Evolutionary conservation across 2,888 invertebrate species (phyloP).

Genomic region (Daptonema setosum): DNA sequence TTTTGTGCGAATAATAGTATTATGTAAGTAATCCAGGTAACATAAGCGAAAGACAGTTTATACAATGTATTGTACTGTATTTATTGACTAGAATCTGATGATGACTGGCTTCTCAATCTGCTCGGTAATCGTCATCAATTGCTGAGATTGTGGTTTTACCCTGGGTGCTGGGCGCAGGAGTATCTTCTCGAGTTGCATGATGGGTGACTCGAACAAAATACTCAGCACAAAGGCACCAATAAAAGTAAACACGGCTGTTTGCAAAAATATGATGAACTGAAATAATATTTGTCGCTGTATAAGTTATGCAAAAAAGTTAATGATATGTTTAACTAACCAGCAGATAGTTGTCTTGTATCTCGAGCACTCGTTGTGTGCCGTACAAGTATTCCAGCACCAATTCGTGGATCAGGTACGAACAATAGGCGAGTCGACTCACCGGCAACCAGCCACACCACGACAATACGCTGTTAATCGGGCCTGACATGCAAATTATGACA

Average conservation of each 20-base stretch:
- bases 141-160: too few relatives aligned
- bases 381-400: constrained; percentile 5
- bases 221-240: neutral
- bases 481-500: constrained; percentile 15
- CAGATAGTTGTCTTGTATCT: neutral
- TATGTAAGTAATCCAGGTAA: too few relatives aligned
- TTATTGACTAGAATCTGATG: too few relatives aligned
- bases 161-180: too few relatives aligned
- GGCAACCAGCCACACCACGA: constrained; percentile 27
- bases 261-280: neutral
- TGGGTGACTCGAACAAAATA: neutral
- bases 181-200: neutral
- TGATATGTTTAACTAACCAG: neutral
- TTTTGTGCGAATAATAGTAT: too few relatives aligned
- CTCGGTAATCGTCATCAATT: too few relatives aligned
- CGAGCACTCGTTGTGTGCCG: neutral
- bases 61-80: too few relatives aligned
- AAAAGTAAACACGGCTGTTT: neutral
- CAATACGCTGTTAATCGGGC: constrained; percentile 24
- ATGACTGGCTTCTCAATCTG: too few relatives aligned
- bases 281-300: too few relatives aligned
- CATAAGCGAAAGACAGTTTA: too few relatives aligned
- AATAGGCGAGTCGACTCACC: constrained; percentile 26
- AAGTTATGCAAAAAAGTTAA: too few relatives aligned
- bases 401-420: constrained; percentile 21